Percentiles rank a stretch among this genome's conserved stretches.
Evolutionary conservation across 2,797 vertebrate genomes (phyloP).

Genomic region (Intellagama lesueurii): DNA sequence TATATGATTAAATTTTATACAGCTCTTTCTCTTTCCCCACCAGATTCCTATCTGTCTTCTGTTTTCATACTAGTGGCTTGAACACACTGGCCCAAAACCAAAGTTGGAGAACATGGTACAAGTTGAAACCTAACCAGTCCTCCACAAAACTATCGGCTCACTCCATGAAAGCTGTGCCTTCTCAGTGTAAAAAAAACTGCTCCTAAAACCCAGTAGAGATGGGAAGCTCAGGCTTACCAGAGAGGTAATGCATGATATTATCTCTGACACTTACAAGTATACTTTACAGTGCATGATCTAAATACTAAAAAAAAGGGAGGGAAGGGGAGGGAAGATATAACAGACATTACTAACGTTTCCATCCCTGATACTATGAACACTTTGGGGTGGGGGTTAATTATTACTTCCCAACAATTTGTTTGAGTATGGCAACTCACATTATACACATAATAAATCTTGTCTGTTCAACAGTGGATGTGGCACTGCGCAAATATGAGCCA

Average conservation of each 20-base stretch:
- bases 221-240: not conserved
- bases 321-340: no score
- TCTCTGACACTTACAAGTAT: slow-evolving; percentile 22
- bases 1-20: rapidly evolving
- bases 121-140: slow-evolving; percentile 15
- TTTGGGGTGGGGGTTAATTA: not conserved
- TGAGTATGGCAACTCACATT: slow-evolving; percentile 10
- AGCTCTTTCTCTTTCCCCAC: not conserved
- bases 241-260: slow-evolving; percentile 47
- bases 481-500: not conserved
- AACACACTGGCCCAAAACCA: slow-evolving; percentile 12
- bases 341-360: not conserved
- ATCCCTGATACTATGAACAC: not conserved
- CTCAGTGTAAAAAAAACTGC: not conserved
- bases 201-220: not conserved
- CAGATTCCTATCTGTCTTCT: slow-evolving; percentile 14
- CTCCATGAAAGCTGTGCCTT: slow-evolving; percentile 28
- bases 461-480: slow-evolving; percentile 49
- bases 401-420: slow-evolving; percentile 28
- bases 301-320: slow-evolving; percentile 3
- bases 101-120: rapidly evolving
- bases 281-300: slow-evolving; percentile 34
- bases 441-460: slow-evolving; percentile 1
- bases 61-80: slow-evolving; percentile 4
- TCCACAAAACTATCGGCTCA: slow-evolving; percentile 35